Percentiles rank a stretch among this genome's conserved stretches.
Conservation (phyloP, 2,113 vertebrate genomes). For the Peromyscus californicus region DNA sequence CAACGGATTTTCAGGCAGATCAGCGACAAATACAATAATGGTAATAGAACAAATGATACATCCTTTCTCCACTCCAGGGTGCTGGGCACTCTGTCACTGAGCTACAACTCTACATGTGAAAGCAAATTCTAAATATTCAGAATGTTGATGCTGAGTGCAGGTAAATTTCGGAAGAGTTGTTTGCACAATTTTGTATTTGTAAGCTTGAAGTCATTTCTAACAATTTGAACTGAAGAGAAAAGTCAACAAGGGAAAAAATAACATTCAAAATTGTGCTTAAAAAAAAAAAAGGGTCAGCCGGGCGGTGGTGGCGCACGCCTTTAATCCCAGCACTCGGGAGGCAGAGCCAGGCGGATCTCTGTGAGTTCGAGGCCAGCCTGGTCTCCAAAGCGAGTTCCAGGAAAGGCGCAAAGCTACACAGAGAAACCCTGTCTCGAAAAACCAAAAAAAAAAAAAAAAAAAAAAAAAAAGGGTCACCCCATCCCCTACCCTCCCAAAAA, state of each 20-base stretch:
- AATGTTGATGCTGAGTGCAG: not conserved
- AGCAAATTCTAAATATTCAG: not conserved
- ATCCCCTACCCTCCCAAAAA: not conserved
- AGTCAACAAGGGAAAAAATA: slow-evolving; percentile 16
- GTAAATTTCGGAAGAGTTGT: not conserved
- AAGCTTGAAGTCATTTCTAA: slow-evolving; percentile 26
- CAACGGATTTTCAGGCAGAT: not conserved
- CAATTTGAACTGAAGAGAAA: not conserved
- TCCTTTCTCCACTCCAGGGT: not conserved
- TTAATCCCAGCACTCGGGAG: no score
- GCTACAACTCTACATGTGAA: not conserved
- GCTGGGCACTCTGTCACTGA: not conserved
- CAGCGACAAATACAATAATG: slow-evolving; percentile 28
- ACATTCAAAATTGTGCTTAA: not conserved
- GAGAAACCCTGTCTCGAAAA: no score
- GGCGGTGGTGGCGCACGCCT: no score
- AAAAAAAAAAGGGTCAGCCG: not conserved
- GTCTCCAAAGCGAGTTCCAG: no score
- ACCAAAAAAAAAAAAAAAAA: not conserved
- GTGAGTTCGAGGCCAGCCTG: no score
- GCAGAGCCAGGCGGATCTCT: no score
- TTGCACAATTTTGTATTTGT: not conserved
- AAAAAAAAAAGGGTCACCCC: not conserved
- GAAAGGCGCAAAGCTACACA: no score
- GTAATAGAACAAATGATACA: slow-evolving; percentile 31